Evolutionary conservation across 35 echinoderm and acorn worm species (phyloP), one percentile per base, ranked within the genome.

Genomic region (Apostichopus japonicus): DNA sequence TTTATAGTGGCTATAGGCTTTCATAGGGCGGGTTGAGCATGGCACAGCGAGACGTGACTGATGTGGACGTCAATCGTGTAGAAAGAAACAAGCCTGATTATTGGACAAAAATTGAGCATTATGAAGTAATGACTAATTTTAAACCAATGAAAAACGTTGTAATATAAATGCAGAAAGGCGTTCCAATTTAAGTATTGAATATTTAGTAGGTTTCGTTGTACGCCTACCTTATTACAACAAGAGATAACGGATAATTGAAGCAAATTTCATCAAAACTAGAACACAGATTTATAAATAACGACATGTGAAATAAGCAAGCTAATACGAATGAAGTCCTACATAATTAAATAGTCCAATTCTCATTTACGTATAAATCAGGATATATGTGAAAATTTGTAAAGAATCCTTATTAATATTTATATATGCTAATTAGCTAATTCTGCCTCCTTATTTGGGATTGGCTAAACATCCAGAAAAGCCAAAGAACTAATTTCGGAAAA

Each of bases 361-460:
- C 71, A 75, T 19, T 75, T 75, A 15, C n/a, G 2, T n/a, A 14
- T 75, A 75, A 23, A 21, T 19, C 71, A 75, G 7, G n/a, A 75
- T 75, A 75, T 75, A 13, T 13, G 7, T 10, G 13, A 61, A 61
- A 10, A 13, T 61, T 61, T 22, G 4, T 21, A 4, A 7, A 73
- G 15, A n/a, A 19, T 75, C 7, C 17, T 7, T 19, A 23, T 75
- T 75, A 75, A 75, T 75, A 75, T 75, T 75, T 21, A 75, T 75
- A 75, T 75, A 75, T 75, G 71, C 71, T 75, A 75, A 75, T 21
- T 75, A 75, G 6, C 15, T 75, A 21, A 23, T 21, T 75, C 71
- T 75, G 71, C 71, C 71, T 75, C 71, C 71, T 75, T 75, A 75
- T 75, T 75, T 75, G 71, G 71, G 71, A 75, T 75, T 75, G 71